phyloP scores from a whole-genome alignment of 2,888 invertebrate genomes.

The Ecdyonurus torrentis region DNA sequence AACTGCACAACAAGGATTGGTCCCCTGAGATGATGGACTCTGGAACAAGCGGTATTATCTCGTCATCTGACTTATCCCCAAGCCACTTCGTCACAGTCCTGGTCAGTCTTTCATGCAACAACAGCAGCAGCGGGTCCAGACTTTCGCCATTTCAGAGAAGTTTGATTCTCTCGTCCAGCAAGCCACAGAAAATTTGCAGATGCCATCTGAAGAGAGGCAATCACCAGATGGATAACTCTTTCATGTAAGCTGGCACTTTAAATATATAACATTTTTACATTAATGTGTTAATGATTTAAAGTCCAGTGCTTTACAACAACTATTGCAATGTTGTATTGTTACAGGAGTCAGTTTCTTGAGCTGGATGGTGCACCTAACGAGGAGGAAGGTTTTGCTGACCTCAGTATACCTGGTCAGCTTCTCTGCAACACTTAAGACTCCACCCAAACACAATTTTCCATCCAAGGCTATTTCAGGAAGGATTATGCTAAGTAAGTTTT shows the following conservation, averaged over 20 bases:
- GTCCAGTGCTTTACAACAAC: neutral
- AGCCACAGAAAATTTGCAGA: slow-evolving; percentile 1
- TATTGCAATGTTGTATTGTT: neutral
- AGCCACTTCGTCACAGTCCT: neutral
- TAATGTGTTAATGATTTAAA: too few species aligned
- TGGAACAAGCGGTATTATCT: neutral
- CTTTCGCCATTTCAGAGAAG: neutral
- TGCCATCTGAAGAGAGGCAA: neutral
- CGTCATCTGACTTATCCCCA: neutral
- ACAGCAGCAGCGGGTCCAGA: neutral
- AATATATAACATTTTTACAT: too few species aligned
- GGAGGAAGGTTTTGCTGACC: neutral
- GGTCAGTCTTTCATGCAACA: neutral
- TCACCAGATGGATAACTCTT: neutral
- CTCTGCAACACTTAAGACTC: neutral
- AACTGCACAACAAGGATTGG: neutral
- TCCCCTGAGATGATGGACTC: neutral
- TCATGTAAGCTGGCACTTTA: too few species aligned
- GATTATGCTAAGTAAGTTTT: neutral
- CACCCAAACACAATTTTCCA: neutral
- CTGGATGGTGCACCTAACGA: neutral
- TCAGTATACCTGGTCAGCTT: neutral
- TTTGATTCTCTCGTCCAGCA: neutral
- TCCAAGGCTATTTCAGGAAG: neutral
- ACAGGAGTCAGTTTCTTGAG: neutral